Evolutionary conservation across 1,140 invertebrate genomes (phyloP).

Genomic region (Brachystomella parvula): DNA sequence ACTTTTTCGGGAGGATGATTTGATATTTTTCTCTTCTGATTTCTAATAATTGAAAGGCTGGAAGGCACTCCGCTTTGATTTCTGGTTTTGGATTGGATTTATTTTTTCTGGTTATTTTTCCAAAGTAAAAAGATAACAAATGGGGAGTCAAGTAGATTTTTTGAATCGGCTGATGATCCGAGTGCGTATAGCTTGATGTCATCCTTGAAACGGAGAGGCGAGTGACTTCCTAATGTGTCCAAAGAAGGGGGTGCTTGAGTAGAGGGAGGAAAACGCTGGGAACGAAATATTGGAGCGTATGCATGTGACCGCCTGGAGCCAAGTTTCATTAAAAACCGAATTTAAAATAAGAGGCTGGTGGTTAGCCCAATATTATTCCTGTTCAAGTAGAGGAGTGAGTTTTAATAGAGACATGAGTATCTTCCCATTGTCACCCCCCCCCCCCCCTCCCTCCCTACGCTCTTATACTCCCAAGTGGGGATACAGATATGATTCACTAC

Average conservation of each 20-base stretch:
- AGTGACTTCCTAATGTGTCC: constrained; percentile 2
- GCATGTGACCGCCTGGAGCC: constrained; percentile 32
- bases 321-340: constrained; percentile 36
- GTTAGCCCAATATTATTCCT: neutral
- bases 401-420: neutral
- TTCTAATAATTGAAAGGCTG: too few relatives aligned
- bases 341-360: constrained; percentile 34
- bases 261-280: constrained; percentile 16
- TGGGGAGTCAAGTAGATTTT: constrained; percentile 35
- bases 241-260: constrained; percentile 3
- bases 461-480: too few relatives aligned
- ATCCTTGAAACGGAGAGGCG: neutral
- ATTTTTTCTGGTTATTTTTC: neutral
- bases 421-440: neutral
- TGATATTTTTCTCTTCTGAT: too few relatives aligned
- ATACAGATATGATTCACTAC: neutral
- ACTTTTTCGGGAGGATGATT: too few relatives aligned
- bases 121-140: constrained; percentile 30
- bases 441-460: neutral
- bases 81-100: neutral
- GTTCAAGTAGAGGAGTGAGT: neutral
- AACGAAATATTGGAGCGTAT: constrained; percentile 18
- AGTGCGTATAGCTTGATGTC: neutral
- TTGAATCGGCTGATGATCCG: neutral
- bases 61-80: too few relatives aligned